Evolutionary conservation across 2,797 vertebrate species (phyloP), one percentile per base, ranked within the genome.

Genomic region (Dendrocincla fuliginosa): DNA sequence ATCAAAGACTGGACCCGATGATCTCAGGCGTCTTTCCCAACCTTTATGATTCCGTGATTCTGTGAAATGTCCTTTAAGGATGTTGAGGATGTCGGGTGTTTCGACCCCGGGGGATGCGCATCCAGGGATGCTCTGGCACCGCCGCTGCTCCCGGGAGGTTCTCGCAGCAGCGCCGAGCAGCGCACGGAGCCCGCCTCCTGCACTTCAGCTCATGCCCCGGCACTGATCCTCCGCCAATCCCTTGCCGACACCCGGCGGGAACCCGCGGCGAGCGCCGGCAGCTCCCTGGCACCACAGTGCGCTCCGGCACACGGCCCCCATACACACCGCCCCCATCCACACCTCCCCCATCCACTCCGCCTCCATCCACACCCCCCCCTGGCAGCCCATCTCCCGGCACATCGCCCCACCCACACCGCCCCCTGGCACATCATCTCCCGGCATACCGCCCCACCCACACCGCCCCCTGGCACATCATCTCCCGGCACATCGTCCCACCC

Each of bases 111-210:
- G 30, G 71, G n/a, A 25, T 11, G 6, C 25, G 64, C 9, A 22
- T 16, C 41, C 28, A n/a, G 11, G 22, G 7, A 14, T 1, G 22
- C 15, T 0, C 32, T 5, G 70, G 35, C 27, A 49, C 22, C 1
- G 22, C 47, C 14, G 8, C 5, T 22, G n/a, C 53, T 13, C 30
- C 32, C 5, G 20, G 44, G 44, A 46, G 42, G 19, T 44, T 44
- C 42, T 44, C 22, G 44, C 44, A 20, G 44, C 64, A 55, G 39
- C 19, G 3, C 56, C 20, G 3, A 55, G 30, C 46, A 25, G 33
- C 9, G 4, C 57, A 18, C 25, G 11, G 42, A 71, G 49, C 56
- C 33, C 39, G 19, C 60, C 56, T 1, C n/a, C 55, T 30, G 30
- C 64, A 1, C 28, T 4, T 60, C 16, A 17, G 5, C 5, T 42